Evolutionary conservation across 1,140 invertebrate species (phyloP), one percentile per base, ranked within the genome.

Genomic region (Cardiocondyla obscurior): DNA sequence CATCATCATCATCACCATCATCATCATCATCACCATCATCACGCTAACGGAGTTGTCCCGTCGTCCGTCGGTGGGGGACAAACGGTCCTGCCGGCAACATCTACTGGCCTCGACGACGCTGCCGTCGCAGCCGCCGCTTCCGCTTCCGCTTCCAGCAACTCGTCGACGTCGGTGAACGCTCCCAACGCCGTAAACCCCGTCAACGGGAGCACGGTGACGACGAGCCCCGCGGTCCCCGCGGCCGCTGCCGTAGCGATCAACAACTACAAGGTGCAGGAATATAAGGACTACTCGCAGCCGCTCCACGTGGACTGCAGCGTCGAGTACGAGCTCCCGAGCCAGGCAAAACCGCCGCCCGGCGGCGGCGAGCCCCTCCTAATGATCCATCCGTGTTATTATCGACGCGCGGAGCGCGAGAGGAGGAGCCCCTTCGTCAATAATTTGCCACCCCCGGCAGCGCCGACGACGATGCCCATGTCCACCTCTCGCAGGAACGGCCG

Each of bases 331-430:
- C 94, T 97, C 89, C 97, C 97, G 74, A 97, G 97, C 89, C 96
- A 97, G 92, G 96, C 97, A 39, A 97, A 97, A 92, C 97, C 97
- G 77, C 97, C 97, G 82, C 96, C 96, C 85, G 96, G 96, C 36
- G 96, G 96, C 82, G 95, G 96, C 74, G 97, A 97, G 90, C 97
- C 97, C 28, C 94, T 97, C 86, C 95, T 97, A 65, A 97, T 97
- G 96, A 97, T 97, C 91, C 97, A 97, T 94, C 97, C 97, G n/a
- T 97, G 96, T 88, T 97, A 97, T 92, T 97, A 97, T 94, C 94
- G 96, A 77, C 96, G 97, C 92, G 96, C 97, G 91, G 96, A 97
- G 90, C 96, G 96, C 83, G 96, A 97, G 90, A 94, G 96, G 82
- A 95, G 96, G 65, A 96, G 96, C 90, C 96, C 96, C 19, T 97